Percentiles rank a stretch among this genome's conserved stretches.
phyloP scores from a whole-genome alignment of 2,113 vertebrate species.

The Diadophis punctatus region DNA sequence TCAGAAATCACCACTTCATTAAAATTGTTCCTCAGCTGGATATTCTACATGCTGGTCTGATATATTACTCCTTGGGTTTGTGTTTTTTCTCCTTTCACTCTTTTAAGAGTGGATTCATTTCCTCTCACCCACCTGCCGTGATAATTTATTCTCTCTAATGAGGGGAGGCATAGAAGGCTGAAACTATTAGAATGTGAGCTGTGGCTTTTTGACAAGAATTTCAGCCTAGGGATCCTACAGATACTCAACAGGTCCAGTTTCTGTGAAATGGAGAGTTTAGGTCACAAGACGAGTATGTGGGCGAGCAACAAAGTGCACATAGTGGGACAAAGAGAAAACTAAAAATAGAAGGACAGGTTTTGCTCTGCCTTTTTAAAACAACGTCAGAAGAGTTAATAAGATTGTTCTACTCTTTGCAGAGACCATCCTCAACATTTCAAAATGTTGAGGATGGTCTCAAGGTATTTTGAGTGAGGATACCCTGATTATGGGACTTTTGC shows the following conservation, averaged over 20 bases:
- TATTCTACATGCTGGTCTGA: slow-evolving; percentile 46
- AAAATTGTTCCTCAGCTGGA: slow-evolving; percentile 60
- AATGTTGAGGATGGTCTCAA: too few species aligned
- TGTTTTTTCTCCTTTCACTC: background rate
- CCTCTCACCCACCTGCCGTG: slow-evolving; percentile 7
- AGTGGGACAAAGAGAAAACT: background rate
- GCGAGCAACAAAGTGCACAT: background rate
- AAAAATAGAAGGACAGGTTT: background rate
- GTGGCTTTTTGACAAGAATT: slow-evolving; percentile 31
- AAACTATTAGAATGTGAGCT: slow-evolving; percentile 32
- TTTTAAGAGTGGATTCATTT: slow-evolving; percentile 46
- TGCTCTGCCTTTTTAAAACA: background rate
- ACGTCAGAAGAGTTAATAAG: background rate
- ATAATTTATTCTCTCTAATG: slow-evolving; percentile 40
- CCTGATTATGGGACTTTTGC: background rate
- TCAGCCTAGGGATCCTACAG: background rate
- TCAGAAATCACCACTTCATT: slow-evolving; percentile 63
- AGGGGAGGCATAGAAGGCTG: background rate
- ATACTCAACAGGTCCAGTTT: background rate
- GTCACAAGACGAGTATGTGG: background rate
- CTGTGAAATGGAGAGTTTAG: background rate
- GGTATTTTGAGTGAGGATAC: background rate
- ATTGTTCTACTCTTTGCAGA: background rate
- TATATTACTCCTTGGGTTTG: slow-evolving; percentile 58
- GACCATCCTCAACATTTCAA: background rate